Evolutionary conservation across 2,113 vertebrate species (phyloP).

Genomic region (Neogobius melanostomus): DNA sequence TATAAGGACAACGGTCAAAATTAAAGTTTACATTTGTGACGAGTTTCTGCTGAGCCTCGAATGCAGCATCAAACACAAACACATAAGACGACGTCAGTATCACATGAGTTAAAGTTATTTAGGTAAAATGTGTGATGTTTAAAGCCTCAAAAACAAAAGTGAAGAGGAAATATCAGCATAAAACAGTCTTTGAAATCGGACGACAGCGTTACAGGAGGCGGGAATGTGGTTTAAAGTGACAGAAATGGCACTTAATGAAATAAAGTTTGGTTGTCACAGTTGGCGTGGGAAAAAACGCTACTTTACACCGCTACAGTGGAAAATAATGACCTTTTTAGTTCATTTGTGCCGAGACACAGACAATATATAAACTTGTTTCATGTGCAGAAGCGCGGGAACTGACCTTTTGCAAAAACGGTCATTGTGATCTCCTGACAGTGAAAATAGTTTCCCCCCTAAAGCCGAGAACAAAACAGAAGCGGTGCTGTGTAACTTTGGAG

Average conservation of each 20-base stretch:
- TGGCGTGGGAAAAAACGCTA: too few relatives aligned
- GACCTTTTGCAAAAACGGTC: too few relatives aligned
- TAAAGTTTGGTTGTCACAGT: neutral
- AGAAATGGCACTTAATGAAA: neutral
- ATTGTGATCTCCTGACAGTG: too few relatives aligned
- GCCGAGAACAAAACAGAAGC: too few relatives aligned
- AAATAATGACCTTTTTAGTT: too few relatives aligned
- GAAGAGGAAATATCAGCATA: neutral
- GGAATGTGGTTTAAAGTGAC: neutral
- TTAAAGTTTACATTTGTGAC: neutral
- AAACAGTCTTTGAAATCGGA: slow-evolving; percentile 1
- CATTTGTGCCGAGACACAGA: too few relatives aligned
- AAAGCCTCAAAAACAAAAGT: neutral
- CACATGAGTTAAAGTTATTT: neutral
- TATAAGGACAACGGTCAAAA: too few relatives aligned
- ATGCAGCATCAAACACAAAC: neutral
- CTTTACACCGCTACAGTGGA: too few relatives aligned
- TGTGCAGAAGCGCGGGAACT: too few relatives aligned
- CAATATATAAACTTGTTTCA: too few relatives aligned
- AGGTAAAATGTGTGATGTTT: neutral
- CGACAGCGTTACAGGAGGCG: neutral
- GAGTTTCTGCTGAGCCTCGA: slow-evolving; percentile 1
- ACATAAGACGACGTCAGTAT: neutral
- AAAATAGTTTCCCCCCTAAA: too few relatives aligned
- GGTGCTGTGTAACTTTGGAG: too few relatives aligned